Conservation (phyloP, 2,113 vertebrate species). For the Nyctibius bracteatus region DNA sequence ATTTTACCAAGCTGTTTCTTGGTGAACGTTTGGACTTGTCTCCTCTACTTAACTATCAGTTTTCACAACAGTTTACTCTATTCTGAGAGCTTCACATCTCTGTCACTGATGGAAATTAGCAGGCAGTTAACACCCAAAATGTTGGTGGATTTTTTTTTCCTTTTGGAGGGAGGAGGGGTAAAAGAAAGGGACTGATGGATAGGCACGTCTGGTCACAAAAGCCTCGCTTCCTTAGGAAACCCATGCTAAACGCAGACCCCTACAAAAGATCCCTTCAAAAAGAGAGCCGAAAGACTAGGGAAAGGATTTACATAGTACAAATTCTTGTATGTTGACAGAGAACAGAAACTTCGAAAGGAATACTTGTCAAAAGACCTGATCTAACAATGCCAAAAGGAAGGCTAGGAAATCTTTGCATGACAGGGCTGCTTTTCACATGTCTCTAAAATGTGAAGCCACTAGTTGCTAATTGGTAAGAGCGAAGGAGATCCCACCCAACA, state of each 20-base stretch:
- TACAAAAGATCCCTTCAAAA: background rate
- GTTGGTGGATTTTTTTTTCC: background rate
- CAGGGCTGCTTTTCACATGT: slow-evolving; percentile 34
- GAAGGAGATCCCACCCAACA: slow-evolving; percentile 63
- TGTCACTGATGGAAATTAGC: accelerated
- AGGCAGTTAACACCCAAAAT: background rate
- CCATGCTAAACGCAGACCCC: background rate
- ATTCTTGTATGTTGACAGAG: background rate
- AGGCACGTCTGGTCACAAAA: background rate
- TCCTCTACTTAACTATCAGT: background rate
- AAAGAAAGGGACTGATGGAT: background rate
- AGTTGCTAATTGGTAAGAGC: slow-evolving; percentile 30
- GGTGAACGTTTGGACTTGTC: background rate
- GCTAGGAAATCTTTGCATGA: background rate
- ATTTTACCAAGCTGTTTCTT: background rate
- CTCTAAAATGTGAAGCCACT: slow-evolving; percentile 46
- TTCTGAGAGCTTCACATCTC: background rate
- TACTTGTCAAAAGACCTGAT: background rate
- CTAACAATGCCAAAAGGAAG: background rate
- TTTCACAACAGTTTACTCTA: background rate
- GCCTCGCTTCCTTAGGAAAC: background rate
- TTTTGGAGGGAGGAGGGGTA: background rate
- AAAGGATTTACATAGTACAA: background rate
- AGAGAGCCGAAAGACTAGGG: background rate
- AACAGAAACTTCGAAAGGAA: background rate